Evolutionary conservation across 2,113 vertebrate genomes (phyloP).

Genomic region (Chaenocephalus aceratus): DNA sequence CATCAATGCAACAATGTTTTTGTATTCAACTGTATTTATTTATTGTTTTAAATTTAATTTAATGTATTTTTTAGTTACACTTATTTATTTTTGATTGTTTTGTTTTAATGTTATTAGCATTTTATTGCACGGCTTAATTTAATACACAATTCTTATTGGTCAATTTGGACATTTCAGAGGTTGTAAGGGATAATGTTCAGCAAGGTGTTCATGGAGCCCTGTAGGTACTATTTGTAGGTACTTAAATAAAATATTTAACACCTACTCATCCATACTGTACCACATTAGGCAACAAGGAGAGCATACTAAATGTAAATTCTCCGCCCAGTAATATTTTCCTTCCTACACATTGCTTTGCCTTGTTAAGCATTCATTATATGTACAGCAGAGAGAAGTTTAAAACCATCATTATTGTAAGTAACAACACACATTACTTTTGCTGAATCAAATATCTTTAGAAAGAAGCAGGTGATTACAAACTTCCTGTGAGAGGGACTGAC

Average conservation of each 20-base stretch:
- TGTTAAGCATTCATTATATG: not conserved
- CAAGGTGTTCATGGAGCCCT: too few species aligned
- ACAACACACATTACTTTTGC: conserved; percentile 1
- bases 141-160: too few species aligned
- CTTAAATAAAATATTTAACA: not conserved
- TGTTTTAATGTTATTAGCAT: too few species aligned
- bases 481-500: conserved; percentile 61
- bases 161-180: too few species aligned
- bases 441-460: conserved; percentile 2
- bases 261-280: not conserved
- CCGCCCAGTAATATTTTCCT: not conserved
- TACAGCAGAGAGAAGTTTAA: not conserved
- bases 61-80: too few species aligned
- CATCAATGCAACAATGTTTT: not conserved
- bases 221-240: not conserved
- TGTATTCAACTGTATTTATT: too few species aligned
- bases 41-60: too few species aligned
- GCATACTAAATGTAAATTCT: not conserved
- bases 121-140: too few species aligned
- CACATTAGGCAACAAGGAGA: not conserved
- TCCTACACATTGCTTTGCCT: not conserved
- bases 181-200: too few species aligned
- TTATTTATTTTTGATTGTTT: too few species aligned
- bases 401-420: not conserved
- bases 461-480: conserved; percentile 73